A percentile compares a stretch with the other conserved stretches of the same genome.
These are phyloP conservation scores for Engraulis encrasicolus DNA, from an alignment of 2,113 vertebrate genomes.

Conservation along the genomic window DNA sequence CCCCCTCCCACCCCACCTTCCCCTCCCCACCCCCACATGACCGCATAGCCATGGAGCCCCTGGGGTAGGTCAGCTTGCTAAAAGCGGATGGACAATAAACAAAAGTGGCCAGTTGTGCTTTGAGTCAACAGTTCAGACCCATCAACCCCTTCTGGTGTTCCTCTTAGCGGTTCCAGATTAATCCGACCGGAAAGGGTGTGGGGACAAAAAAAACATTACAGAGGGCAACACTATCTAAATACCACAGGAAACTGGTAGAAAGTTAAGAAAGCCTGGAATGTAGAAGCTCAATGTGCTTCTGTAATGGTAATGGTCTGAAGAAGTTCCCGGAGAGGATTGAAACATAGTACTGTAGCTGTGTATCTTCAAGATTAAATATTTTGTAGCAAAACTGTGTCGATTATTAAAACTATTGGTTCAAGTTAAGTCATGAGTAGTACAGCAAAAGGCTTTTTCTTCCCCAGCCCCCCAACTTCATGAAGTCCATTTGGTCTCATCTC, in stretches of 20 bases:
- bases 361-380: too few relatives aligned
- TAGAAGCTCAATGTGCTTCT: neutral
- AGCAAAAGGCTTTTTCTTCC: constrained; percentile 23
- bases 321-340: too few relatives aligned
- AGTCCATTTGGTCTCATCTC: neutral
- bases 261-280: neutral
- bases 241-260: neutral
- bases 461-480: constrained; percentile 33
- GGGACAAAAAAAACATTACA: neutral
- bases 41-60: neutral
- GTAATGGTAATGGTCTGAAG: too few relatives aligned
- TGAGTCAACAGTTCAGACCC: constrained; percentile 39
- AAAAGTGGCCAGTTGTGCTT: constrained; percentile 56
- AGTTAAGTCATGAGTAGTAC: constrained; percentile 32
- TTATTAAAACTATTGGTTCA: neutral
- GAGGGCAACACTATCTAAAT: neutral
- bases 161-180: neutral
- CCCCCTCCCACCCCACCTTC: too few relatives aligned
- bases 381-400: constrained; percentile 34
- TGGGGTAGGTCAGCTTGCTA: constrained; percentile 27
- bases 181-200: neutral
- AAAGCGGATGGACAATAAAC: constrained; percentile 65
- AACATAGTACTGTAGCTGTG: too few relatives aligned
- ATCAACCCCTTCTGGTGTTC: neutral
- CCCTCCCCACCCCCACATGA: neutral